Conservation (phyloP, 2,797 vertebrate genomes). For the Xenopus petersii region DNA sequence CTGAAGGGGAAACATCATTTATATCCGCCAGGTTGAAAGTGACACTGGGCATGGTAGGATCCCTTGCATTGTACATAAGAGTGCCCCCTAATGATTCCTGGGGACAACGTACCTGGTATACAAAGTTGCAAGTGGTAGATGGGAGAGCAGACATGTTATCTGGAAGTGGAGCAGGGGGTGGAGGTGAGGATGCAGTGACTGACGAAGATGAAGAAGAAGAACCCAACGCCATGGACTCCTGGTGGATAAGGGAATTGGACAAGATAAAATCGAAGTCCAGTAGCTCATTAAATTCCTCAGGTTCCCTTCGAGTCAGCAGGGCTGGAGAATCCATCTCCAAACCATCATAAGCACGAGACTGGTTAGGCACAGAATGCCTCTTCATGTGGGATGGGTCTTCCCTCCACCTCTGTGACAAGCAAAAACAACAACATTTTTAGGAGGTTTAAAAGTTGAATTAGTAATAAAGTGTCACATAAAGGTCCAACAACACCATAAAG, state of each 20-base stretch:
- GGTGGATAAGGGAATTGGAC: conserved; percentile 88
- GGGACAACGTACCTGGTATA: conserved; percentile 74
- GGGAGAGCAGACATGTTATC: conserved; percentile 66
- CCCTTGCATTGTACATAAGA: conserved; percentile 57
- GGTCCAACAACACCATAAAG: neutral
- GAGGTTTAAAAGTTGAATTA: neutral
- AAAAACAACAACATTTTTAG: neutral
- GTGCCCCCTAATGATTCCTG: conserved; percentile 62
- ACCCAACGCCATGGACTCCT: conserved; percentile 69
- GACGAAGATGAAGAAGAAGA: conserved; percentile 70
- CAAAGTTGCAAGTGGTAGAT: conserved; percentile 70
- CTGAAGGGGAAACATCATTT: conserved; percentile 87
- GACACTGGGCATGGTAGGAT: conserved; percentile 54
- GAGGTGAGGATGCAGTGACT: conserved; percentile 71
- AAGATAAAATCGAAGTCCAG: conserved; percentile 95
- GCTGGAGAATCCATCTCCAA: conserved; percentile 63
- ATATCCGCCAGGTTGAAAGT: conserved; percentile 83
- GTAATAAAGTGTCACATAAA: neutral
- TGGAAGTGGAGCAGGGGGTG: conserved; percentile 61
- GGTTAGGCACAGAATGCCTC: conserved; percentile 69
- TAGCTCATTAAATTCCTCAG: conserved; percentile 84
- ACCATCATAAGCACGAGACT: conserved; percentile 67
- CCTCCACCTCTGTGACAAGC: conserved; percentile 82
- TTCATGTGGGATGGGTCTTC: conserved; percentile 88
- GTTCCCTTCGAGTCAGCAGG: conserved; percentile 78